These are phyloP conservation scores for Myrmophylax atrothorax DNA, from an alignment of 2,113 vertebrate genomes.

Conservation along the genomic window DNA sequence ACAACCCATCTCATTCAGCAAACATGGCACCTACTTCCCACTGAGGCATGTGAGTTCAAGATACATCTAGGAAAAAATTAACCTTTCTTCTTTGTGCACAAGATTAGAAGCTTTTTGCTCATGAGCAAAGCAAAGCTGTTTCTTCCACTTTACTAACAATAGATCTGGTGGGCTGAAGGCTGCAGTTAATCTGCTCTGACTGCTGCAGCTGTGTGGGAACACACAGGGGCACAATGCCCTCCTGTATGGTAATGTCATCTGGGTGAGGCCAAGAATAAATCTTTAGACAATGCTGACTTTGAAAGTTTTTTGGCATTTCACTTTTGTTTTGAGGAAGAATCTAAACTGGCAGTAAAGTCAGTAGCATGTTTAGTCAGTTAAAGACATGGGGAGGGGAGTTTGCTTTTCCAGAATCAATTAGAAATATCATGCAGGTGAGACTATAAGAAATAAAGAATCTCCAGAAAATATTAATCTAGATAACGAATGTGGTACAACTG, in stretches of 20 bases:
- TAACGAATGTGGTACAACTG: background rate
- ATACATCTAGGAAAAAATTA: background rate
- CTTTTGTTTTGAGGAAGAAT: background rate
- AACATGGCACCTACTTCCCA: background rate
- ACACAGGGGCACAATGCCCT: background rate
- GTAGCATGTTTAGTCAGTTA: background rate
- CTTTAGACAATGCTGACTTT: background rate
- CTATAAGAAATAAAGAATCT: background rate
- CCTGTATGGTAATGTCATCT: background rate
- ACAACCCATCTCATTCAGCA: background rate
- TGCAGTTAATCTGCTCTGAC: background rate
- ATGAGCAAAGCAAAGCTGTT: background rate
- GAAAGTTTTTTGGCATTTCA: background rate
- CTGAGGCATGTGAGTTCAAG: background rate
- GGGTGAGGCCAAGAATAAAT: background rate
- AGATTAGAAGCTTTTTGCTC: background rate
- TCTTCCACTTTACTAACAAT: background rate
- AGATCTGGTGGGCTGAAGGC: background rate
- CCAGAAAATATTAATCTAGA: background rate
- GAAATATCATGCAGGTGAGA: background rate
- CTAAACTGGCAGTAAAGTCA: background rate
- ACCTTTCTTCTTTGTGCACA: background rate
- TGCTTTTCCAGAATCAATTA: background rate
- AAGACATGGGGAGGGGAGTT: background rate
- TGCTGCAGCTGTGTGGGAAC: background rate